Evolutionary conservation across 2,888 invertebrate species (phyloP), one percentile per base, ranked within the genome.

Genomic region (Blastobasis adustella): DNA sequence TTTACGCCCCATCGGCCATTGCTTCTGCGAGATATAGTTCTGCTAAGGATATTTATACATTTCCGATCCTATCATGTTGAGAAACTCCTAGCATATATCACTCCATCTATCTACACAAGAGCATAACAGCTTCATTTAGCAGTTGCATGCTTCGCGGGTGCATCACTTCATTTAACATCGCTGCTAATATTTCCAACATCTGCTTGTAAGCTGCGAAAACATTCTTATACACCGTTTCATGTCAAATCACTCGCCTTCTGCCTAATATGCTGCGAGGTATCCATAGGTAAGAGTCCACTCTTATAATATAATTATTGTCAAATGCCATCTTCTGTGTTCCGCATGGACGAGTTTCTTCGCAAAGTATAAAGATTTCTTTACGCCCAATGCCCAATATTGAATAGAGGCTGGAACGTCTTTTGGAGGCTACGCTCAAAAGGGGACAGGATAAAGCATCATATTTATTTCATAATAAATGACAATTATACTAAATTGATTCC

Each of bases 401-500:
- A 82, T 76, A 61, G 69, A 54, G 52, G 63, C 57, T 49, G 60
- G 66, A 73, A 73, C 71, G 70, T 60, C 73, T 73, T 78, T 80
- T 74, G 65, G 72, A 76, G 71, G 71, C 70, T 47, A 66, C 60
- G 58, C 59, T 60, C 59, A 59, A 87, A 85, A 72, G 67, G 77
- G 49, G 51, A 64, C 59, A 51, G 78, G 69, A 84, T 82, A 83
- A 81, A 82, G 83, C 73, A 79, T 86, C 85, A 87, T 87, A 87
- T 88, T 86, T 86, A 88, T 86, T 86, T 79, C 85, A 86, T 87
- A 88, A 88, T 88, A 88, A 84, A 88, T 84, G 88, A 85, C 87
- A 88, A 88, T 88, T 88, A 88, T 82, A 82, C 72, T 85, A 86
- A 88, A 88, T 87, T 86, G 87, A 87, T 86, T 86, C 78, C 71